A percentile compares a stretch with the other conserved stretches of the same genome.
Evolutionary conservation across 2,888 invertebrate genomes (phyloP).

Genomic region (Chymomyza amoena): DNA sequence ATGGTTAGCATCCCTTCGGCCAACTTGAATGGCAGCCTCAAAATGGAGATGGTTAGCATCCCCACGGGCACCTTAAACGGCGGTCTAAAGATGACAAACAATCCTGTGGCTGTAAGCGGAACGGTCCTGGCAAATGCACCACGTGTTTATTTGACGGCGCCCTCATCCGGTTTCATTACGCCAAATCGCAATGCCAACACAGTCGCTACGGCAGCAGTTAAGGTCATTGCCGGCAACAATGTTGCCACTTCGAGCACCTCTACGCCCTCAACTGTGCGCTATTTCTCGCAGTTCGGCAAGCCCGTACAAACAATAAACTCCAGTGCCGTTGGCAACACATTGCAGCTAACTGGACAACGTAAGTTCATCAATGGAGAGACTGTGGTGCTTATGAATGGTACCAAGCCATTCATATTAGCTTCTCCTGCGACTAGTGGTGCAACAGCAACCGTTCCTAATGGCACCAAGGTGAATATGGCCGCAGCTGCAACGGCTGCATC

Average conservation of each 20-base stretch:
- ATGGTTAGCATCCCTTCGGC: conserved; percentile 77
- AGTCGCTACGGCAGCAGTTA: conserved; percentile 15
- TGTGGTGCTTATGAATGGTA: conserved; percentile 53
- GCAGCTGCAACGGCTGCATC: conserved; percentile 21
- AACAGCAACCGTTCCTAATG: conserved; percentile 37
- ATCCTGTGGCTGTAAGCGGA: conserved; percentile 32
- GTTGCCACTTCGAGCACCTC: conserved; percentile 10
- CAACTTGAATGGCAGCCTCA: conserved; percentile 65
- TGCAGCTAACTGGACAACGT: conserved; percentile 30
- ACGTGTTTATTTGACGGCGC: conserved; percentile 47
- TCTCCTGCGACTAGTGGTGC: conserved; percentile 22
- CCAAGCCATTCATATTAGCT: conserved; percentile 42
- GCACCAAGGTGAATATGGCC: conserved; percentile 24
- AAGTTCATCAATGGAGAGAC: conserved; percentile 53
- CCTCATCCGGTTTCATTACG: conserved; percentile 37
- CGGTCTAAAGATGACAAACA: conserved; percentile 51
- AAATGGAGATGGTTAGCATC: too few relatives aligned
- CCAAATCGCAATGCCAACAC: conserved; percentile 24
- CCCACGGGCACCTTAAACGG: conserved; percentile 74
- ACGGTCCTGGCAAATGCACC: conserved; percentile 55
- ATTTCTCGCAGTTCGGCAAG: conserved; percentile 70
- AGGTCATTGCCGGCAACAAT: conserved; percentile 32
- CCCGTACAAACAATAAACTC: conserved; percentile 13
- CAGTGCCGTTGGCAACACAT: not conserved
- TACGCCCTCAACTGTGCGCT: conserved; percentile 52